phyloP scores from a whole-genome alignment of 2,113 vertebrate species.

The Seriola dumerili region DNA sequence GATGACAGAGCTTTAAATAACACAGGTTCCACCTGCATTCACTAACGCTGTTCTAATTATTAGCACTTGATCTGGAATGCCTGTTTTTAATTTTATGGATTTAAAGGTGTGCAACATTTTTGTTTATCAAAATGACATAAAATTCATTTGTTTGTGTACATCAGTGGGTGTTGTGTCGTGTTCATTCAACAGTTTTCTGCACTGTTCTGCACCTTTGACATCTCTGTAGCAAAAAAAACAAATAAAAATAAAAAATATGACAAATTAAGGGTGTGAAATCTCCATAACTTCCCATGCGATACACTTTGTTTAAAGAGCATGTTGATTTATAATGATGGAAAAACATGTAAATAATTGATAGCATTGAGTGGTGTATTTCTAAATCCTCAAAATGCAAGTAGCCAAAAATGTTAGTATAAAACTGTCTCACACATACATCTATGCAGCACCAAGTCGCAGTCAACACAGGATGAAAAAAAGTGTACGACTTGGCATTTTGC shows the following conservation, averaged over 20 bases:
- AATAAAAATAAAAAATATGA: neutral
- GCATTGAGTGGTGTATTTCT: neutral
- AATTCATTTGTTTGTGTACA: no score
- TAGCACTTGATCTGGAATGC: no score
- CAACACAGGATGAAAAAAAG: conserved; percentile 17
- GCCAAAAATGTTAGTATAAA: conserved; percentile 36
- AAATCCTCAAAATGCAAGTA: conserved; percentile 17
- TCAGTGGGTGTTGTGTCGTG: no score
- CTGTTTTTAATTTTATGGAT: no score
- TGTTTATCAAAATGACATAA: no score
- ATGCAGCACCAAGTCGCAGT: neutral
- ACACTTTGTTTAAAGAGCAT: neutral
- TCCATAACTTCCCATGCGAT: neutral
- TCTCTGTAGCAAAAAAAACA: no score
- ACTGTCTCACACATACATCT: conserved; percentile 14
- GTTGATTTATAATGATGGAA: neutral
- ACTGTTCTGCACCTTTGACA: no score
- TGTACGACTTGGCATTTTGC: conserved; percentile 39
- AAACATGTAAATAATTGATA: conserved; percentile 20
- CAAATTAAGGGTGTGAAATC: neutral
- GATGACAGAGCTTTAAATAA: no score
- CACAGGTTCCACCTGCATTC: no score
- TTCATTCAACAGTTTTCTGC: no score
- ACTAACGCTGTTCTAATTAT: no score
- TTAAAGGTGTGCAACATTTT: no score